These are phyloP conservation scores for Dendrolimus kikuchii DNA, from an alignment of 1,140 invertebrate species.

Conservation along the genomic window DNA sequence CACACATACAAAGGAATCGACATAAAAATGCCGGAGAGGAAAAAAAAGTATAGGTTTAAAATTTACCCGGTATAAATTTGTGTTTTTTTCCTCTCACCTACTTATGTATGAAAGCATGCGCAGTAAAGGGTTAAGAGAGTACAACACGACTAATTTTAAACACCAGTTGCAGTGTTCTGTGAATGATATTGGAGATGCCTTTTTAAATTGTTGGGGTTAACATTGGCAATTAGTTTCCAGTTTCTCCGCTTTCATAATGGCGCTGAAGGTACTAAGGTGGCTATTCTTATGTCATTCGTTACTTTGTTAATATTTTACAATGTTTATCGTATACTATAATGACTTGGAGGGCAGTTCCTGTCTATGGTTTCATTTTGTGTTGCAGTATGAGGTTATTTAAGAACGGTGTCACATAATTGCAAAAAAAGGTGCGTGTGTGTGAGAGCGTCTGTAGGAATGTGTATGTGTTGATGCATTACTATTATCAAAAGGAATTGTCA, in stretches of 20 bases:
- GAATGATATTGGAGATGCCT: neutral
- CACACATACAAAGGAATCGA: conserved; percentile 66
- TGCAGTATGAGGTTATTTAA: too few relatives aligned
- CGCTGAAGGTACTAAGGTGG: conserved; percentile 25
- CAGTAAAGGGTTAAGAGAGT: conserved; percentile 62
- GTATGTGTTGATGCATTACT: neutral
- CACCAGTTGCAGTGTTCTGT: neutral
- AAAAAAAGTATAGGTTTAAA: conserved; percentile 73
- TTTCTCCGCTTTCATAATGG: conserved; percentile 31
- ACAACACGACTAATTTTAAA: conserved; percentile 20
- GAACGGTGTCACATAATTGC: too few relatives aligned
- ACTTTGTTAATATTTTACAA: neutral
- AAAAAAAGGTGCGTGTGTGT: too few relatives aligned
- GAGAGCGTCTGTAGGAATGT: too few relatives aligned
- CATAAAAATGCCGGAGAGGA: conserved; percentile 62
- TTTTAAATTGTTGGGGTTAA: conserved; percentile 27
- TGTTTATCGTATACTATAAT: neutral
- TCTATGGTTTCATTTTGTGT: too few relatives aligned
- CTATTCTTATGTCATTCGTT: conserved; percentile 16
- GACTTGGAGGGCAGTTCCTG: neutral
- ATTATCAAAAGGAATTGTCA: neutral
- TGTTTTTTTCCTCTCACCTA: conserved; percentile 69
- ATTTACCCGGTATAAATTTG: conserved; percentile 73
- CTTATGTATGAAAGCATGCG: conserved; percentile 67
- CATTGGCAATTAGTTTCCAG: conserved; percentile 34